Evolutionary conservation across 92 coral and sea anemone species (phyloP).

Genomic region (Phenganax stokvisi): DNA sequence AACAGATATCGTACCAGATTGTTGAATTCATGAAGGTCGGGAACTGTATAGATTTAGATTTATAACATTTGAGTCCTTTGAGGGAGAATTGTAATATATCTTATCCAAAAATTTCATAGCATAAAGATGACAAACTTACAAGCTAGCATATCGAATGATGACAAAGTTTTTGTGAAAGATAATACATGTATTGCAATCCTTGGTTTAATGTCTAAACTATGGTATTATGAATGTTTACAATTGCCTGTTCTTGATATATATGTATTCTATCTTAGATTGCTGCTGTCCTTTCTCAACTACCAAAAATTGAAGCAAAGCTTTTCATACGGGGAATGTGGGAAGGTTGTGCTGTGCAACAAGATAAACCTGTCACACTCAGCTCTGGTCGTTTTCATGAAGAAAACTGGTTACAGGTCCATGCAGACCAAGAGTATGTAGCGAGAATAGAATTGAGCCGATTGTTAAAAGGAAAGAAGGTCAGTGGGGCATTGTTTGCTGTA

Average conservation of each 20-base stretch:
- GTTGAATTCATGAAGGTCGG: background rate
- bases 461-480: conserved; percentile 40
- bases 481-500: background rate
- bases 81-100: too few species aligned
- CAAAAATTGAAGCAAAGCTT: conserved; percentile 53
- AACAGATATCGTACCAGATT: background rate
- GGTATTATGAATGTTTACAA: background rate
- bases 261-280: conserved; percentile 43
- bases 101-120: too few species aligned
- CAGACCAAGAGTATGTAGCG: conserved; percentile 89
- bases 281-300: conserved; percentile 62
- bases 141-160: too few species aligned
- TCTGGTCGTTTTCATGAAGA: conserved; percentile 54
- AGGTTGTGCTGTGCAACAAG: conserved; percentile 58
- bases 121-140: too few species aligned
- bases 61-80: too few species aligned
- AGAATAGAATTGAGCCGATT: conserved; percentile 53
- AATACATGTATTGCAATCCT: too few species aligned
- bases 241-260: background rate
- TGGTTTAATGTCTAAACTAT: too few species aligned
- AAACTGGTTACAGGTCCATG: conserved; percentile 90
- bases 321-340: conserved; percentile 91
- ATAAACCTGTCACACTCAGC: conserved; percentile 47
- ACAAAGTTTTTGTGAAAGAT: too few species aligned
- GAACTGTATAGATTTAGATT: background rate